phyloP scores from a whole-genome alignment of 2,797 vertebrate species.

The Scolopax rusticola region DNA sequence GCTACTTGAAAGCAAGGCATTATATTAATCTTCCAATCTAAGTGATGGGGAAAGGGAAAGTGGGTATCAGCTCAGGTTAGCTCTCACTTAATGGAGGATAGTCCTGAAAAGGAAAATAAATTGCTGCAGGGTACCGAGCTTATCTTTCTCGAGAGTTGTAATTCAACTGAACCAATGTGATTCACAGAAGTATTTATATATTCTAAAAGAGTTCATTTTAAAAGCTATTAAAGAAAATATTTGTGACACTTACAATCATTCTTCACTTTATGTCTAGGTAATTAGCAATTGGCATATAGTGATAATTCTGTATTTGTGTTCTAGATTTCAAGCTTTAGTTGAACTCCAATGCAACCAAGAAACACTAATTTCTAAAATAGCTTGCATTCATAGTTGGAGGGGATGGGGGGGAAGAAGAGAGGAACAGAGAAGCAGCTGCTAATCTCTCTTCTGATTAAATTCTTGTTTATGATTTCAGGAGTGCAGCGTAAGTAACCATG shows the following conservation, averaged over 20 bases:
- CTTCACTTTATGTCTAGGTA: not conserved
- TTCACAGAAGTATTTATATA: not conserved
- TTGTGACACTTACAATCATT: not conserved
- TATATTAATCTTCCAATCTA: not conserved
- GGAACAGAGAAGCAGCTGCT: not conserved
- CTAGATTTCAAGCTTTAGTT: not conserved
- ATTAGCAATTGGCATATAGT: not conserved
- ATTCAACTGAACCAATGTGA: not conserved
- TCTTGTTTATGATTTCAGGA: not conserved
- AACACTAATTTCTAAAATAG: not conserved
- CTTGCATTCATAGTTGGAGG: not conserved
- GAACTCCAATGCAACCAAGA: not conserved
- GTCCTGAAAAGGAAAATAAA: slow-evolving; percentile 10
- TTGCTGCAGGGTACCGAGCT: not conserved
- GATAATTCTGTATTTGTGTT: not conserved
- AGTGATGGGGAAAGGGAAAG: not conserved
- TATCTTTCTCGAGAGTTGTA: not conserved
- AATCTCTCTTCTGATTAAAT: not conserved
- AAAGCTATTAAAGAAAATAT: not conserved
- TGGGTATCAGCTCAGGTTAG: not conserved
- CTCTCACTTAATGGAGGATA: not conserved
- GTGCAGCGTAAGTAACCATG: not conserved
- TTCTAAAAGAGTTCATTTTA: not conserved
- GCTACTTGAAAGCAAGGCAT: not conserved
- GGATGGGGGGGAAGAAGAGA: not conserved